A percentile compares a stretch with the other conserved stretches of the same genome.
phyloP scores from a whole-genome alignment of 2,797 vertebrate species.

The Amphiprion clarkii region DNA sequence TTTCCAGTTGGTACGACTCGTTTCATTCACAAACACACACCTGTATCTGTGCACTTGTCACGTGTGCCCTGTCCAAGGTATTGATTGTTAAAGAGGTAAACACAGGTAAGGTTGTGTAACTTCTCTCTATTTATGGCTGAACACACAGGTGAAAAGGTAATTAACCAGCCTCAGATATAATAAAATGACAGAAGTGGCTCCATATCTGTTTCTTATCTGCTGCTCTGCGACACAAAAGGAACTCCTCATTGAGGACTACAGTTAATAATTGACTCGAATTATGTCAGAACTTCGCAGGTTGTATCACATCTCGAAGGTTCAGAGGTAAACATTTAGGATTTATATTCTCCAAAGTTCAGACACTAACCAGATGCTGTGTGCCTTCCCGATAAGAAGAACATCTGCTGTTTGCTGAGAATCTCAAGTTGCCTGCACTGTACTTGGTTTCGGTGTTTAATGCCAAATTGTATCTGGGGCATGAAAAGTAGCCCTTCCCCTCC shows the following conservation, averaged over 20 bases:
- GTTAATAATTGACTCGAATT: constrained; percentile 70
- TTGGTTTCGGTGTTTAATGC: constrained; percentile 57
- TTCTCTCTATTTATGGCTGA: constrained; percentile 37
- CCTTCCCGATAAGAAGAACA: constrained; percentile 48
- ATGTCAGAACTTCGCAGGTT: constrained; percentile 41
- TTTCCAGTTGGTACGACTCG: neutral
- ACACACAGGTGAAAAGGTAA: constrained; percentile 46
- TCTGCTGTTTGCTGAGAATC: constrained; percentile 59
- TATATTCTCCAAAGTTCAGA: constrained; percentile 24
- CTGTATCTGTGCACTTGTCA: constrained; percentile 2
- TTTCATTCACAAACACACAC: constrained; percentile 23
- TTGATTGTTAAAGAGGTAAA: constrained; percentile 18
- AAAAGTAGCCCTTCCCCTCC: constrained; percentile 36
- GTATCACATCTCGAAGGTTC: neutral
- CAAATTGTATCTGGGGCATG: constrained; percentile 69
- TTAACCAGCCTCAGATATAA: constrained; percentile 26
- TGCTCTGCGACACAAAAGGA: constrained; percentile 45
- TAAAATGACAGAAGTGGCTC: constrained; percentile 38
- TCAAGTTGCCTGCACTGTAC: constrained; percentile 53
- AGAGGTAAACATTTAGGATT: constrained; percentile 49
- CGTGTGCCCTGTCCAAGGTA: constrained; percentile 12
- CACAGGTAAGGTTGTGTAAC: constrained; percentile 12
- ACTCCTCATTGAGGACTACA: constrained; percentile 25
- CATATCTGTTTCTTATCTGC: constrained; percentile 61
- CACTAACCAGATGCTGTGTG: constrained; percentile 47